Evolutionary conservation across 2,113 vertebrate genomes (phyloP).

Genomic region (Eurystomus gularis): DNA sequence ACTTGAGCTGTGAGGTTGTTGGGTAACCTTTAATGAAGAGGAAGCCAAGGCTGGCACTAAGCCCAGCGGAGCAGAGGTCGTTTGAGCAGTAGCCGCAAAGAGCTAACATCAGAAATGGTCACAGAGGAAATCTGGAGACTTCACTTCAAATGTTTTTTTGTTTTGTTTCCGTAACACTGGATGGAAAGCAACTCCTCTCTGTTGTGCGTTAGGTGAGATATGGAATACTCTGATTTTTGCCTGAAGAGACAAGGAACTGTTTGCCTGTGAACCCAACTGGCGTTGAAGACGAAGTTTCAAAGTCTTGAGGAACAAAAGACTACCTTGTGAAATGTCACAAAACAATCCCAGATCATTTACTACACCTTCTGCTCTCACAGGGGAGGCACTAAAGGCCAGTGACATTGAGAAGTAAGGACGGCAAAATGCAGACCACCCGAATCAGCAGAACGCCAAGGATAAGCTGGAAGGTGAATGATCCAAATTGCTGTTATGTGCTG

Average conservation of each 20-base stretch:
- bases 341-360: background rate
- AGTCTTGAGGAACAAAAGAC: background rate
- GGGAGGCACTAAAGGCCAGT: background rate
- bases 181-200: background rate
- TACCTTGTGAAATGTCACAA: background rate
- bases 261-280: background rate
- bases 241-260: rapidly evolving
- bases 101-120: background rate
- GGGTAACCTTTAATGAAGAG: background rate
- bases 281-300: background rate
- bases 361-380: background rate
- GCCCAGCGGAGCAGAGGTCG: background rate
- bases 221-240: background rate
- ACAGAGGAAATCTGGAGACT: background rate
- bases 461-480: background rate
- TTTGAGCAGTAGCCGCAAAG: background rate
- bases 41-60: background rate
- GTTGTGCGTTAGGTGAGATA: background rate
- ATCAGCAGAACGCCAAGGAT: constrained; percentile 47
- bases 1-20: background rate
- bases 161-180: background rate
- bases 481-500: background rate
- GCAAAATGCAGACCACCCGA: background rate
- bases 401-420: constrained; percentile 14
- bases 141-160: rapidly evolving